Evolutionary conservation across 1,140 invertebrate genomes (phyloP).

Genomic region (Platyscapa corneri): DNA sequence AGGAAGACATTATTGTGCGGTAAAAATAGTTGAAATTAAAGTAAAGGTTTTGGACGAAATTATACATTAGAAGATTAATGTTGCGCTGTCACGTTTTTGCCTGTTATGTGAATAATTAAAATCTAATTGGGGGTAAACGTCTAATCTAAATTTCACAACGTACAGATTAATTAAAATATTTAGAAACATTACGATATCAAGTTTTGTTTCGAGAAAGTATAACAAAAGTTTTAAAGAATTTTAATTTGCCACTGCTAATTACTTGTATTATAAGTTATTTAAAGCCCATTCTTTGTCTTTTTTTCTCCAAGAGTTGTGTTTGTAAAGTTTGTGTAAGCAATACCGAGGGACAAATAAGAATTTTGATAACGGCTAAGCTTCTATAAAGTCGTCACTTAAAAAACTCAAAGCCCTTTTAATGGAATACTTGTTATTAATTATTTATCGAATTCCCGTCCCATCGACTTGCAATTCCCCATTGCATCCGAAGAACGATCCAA

Average conservation of each 20-base stretch:
- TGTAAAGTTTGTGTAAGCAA: neutral
- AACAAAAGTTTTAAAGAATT: neutral
- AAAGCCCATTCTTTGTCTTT: neutral
- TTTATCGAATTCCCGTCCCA: constrained; percentile 15
- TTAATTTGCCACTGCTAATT: neutral
- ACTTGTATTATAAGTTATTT: neutral
- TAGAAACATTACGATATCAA: neutral
- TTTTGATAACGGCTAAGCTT: neutral
- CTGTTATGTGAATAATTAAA: neutral
- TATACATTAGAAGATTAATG: too few relatives aligned
- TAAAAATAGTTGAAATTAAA: too few relatives aligned
- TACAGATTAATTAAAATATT: neutral
- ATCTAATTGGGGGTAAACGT: neutral
- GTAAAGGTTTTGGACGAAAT: too few relatives aligned
- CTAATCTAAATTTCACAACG: neutral
- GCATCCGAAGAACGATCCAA: neutral
- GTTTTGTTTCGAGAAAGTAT: neutral
- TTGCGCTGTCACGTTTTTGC: too few relatives aligned
- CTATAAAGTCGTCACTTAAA: constrained; percentile 10
- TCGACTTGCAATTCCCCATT: neutral
- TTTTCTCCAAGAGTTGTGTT: neutral
- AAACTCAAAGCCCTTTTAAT: constrained; percentile 26
- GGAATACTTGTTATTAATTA: constrained; percentile 40
- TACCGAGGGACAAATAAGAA: neutral
- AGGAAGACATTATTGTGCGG: too few relatives aligned